phyloP scores from a whole-genome alignment of 1,140 invertebrate species.

The Probaryconus sp. region DNA sequence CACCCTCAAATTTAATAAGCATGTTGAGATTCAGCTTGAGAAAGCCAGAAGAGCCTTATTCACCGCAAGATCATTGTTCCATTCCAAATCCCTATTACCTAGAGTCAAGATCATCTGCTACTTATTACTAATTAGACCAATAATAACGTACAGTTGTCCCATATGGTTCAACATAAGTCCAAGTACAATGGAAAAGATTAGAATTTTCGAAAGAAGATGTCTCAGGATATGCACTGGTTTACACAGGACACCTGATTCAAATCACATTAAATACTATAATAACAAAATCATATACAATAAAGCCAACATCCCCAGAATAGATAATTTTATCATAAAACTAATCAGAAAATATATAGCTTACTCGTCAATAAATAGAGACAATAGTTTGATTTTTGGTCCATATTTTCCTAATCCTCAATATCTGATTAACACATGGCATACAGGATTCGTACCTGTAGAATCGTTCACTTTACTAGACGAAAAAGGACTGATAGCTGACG shows the following conservation, averaged over 20 bases:
- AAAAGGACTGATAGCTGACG: not conserved
- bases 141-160: constrained; percentile 1
- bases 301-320: constrained; percentile 14
- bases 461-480: constrained; percentile 1
- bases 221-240: not conserved
- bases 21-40: too few species aligned
- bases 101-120: constrained; percentile 6
- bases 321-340: constrained; percentile 7
- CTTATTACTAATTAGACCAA: constrained; percentile 5
- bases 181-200: not conserved
- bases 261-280: not conserved
- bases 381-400: too few species aligned
- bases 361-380: not conserved
- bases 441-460: constrained; percentile 3
- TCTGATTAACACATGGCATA: not conserved
- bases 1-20: too few species aligned
- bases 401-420: too few species aligned
- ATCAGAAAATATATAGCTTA: constrained; percentile 10
- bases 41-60: too few species aligned
- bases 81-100: too few species aligned
- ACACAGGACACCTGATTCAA: constrained; percentile 2
- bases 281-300: constrained; percentile 7
- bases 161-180: constrained; percentile 13
- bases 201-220: constrained; percentile 1
- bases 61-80: too few species aligned